Evolutionary conservation across 2,888 invertebrate genomes (phyloP).

Genomic region (Lasioglossum zephyrum): DNA sequence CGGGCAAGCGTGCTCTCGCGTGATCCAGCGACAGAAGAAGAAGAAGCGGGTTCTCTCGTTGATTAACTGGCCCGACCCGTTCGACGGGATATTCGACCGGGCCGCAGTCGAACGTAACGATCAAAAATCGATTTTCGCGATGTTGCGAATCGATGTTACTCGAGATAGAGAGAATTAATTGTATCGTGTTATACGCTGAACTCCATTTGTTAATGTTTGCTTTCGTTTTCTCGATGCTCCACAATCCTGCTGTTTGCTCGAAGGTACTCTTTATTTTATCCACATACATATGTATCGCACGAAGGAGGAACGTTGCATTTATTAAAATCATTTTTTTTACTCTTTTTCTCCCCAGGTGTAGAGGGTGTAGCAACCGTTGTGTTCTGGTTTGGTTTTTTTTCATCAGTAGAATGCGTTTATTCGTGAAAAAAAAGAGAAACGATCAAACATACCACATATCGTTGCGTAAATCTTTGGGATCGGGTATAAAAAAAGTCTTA

Average conservation of each 20-base stretch:
- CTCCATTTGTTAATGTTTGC: background rate
- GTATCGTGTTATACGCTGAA: background rate
- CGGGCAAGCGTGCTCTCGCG: conserved; percentile 45
- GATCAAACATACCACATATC: conserved; percentile 39
- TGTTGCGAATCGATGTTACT: background rate
- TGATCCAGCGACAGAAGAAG: conserved; percentile 38
- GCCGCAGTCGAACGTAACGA: background rate
- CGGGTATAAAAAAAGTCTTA: conserved; percentile 77
- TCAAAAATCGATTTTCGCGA: background rate
- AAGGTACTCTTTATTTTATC: background rate
- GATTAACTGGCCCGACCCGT: conserved; percentile 54
- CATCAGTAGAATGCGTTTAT: conserved; percentile 61
- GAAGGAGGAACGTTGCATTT: too few relatives aligned
- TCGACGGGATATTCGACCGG: conserved; percentile 38
- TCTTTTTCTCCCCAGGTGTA: background rate
- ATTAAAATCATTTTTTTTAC: too few relatives aligned
- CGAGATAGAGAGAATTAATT: too few relatives aligned
- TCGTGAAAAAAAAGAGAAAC: conserved; percentile 48
- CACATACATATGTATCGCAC: background rate
- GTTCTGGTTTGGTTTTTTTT: background rate
- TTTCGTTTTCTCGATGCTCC: background rate
- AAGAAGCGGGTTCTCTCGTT: conserved; percentile 47
- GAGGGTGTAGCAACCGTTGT: conserved; percentile 65
- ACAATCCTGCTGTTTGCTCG: background rate
- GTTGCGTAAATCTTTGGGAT: conserved; percentile 75